These are phyloP conservation scores for Cyanistes caeruleus DNA, from an alignment of 2,113 vertebrate species.

Conservation along the genomic window DNA sequence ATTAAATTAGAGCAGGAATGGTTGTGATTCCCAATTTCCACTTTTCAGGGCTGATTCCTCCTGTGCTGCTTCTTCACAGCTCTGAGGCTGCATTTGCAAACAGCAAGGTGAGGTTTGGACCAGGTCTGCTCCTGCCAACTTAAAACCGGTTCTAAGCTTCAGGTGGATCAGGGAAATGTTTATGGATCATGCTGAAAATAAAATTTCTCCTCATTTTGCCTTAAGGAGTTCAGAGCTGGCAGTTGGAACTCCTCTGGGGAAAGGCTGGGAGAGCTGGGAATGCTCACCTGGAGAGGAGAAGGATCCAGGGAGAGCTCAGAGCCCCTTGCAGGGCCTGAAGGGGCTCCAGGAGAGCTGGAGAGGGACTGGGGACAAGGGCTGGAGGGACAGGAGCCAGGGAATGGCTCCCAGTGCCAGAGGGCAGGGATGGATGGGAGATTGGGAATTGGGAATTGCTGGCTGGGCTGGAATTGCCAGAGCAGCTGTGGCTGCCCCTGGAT, in stretches of 20 bases:
- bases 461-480: neutral
- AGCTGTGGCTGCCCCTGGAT: neutral
- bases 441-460: neutral
- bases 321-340: neutral
- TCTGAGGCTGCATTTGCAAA: neutral
- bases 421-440: neutral
- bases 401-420: neutral
- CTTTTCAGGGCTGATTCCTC: neutral
- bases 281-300: fast-evolving
- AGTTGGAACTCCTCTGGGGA: neutral
- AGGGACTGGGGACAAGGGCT: neutral
- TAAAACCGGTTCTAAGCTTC: neutral
- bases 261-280: neutral
- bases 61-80: neutral
- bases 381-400: neutral
- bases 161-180: neutral
- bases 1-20: neutral
- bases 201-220: fast-evolving
- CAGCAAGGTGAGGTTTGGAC: neutral
- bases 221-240: neutral
- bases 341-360: neutral
- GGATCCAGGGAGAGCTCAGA: neutral
- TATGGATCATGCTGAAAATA: neutral
- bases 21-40: neutral
- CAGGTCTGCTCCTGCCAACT: neutral